Conservation (phyloP, 2,797 vertebrate species). For the Mionectes olivaceus region DNA sequence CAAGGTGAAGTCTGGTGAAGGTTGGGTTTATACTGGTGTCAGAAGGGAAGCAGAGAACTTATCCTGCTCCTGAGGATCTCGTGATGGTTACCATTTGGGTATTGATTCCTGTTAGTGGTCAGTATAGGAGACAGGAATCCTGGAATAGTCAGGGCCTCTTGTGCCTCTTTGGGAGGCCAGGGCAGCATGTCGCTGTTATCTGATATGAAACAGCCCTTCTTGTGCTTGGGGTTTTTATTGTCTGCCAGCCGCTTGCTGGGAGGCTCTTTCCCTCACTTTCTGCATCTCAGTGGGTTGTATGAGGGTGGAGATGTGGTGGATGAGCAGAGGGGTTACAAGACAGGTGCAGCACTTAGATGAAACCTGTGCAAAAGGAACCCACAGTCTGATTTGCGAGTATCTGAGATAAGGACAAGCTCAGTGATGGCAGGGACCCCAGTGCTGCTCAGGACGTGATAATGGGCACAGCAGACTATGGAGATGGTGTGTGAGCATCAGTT, state of each 20-base stretch:
- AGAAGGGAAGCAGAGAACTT: background rate
- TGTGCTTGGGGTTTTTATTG: background rate
- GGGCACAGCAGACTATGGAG: background rate
- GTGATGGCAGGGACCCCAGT: fast-evolving
- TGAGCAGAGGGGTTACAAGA: background rate
- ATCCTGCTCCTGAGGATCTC: background rate
- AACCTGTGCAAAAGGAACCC: background rate
- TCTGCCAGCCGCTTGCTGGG: background rate
- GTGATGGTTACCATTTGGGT: fast-evolving
- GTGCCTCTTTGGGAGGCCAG: fast-evolving
- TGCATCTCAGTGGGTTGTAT: fast-evolving
- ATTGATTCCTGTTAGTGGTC: background rate
- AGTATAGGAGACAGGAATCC: background rate
- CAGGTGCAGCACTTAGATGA: fast-evolving
- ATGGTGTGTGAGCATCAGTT: fast-evolving
- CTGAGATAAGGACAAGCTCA: fast-evolving
- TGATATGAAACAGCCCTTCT: background rate
- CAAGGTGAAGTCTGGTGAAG: background rate
- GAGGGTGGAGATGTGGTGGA: background rate
- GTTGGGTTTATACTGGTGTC: background rate
- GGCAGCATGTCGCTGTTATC: fast-evolving
- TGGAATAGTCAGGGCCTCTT: background rate
- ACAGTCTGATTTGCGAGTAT: background rate
- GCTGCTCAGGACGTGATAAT: background rate
- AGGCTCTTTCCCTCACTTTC: background rate